phyloP scores from a whole-genome alignment of 2,113 vertebrate species.

The Ardeotis arabs region DNA sequence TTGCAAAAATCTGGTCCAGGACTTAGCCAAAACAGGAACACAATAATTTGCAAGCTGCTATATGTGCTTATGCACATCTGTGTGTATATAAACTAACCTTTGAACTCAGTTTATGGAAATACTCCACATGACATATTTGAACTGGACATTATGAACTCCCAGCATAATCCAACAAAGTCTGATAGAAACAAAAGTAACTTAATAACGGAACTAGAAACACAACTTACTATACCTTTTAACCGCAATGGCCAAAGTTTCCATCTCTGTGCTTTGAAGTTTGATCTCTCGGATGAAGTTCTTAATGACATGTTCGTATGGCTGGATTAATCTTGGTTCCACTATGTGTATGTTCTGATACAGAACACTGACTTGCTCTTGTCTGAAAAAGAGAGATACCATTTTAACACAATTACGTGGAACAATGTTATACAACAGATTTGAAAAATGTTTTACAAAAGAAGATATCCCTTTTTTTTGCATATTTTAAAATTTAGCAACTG shows the following conservation, averaged over 20 bases:
- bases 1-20: background rate
- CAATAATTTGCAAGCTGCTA: background rate
- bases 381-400: conserved; percentile 58
- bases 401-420: background rate
- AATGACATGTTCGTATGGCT: conserved; percentile 89
- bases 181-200: background rate
- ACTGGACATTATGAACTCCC: background rate
- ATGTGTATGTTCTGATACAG: conserved; percentile 93
- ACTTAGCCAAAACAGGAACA: background rate
- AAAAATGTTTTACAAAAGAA: background rate
- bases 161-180: background rate
- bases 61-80: background rate
- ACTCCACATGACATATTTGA: background rate
- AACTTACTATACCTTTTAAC: conserved; percentile 86
- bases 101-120: background rate
- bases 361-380: conserved; percentile 85
- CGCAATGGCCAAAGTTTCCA: conserved; percentile 91
- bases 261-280: conserved; percentile 89
- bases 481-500: background rate
- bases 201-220: background rate
- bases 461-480: background rate
- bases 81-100: background rate
- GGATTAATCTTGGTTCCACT: conserved; percentile 88
- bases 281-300: conserved; percentile 90
- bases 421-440: background rate